Percentiles rank a stretch among this genome's conserved stretches.
phyloP scores from a whole-genome alignment of 2,797 vertebrate species.

The Xerus rutilus region DNA sequence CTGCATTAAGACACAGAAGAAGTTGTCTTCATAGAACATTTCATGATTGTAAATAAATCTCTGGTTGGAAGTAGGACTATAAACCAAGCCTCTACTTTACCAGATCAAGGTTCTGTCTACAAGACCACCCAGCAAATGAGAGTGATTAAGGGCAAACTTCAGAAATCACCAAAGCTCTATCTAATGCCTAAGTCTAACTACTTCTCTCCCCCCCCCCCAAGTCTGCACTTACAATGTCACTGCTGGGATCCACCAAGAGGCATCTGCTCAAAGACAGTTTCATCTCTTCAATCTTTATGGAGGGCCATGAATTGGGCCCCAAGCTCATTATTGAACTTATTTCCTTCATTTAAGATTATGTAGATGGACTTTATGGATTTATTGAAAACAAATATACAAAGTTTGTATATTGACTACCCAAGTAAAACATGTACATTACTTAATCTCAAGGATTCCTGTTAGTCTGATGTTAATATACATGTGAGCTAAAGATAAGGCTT shows the following conservation, averaged over 20 bases:
- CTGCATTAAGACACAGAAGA: not conserved
- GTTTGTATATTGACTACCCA: not conserved
- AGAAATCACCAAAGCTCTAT: not conserved
- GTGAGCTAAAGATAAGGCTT: not conserved
- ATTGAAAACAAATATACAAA: not conserved
- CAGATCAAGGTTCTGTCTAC: not conserved
- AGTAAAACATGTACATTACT: not conserved
- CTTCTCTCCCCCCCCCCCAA: not conserved
- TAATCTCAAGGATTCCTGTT: constrained; percentile 16
- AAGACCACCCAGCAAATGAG: not conserved
- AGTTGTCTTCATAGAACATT: not conserved
- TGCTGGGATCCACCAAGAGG: not conserved
- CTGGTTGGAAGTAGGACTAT: not conserved
- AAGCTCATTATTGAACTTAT: not conserved
- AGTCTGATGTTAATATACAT: not conserved
- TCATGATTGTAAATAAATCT: not conserved
- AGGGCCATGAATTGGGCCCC: not conserved
- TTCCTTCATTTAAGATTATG: not conserved
- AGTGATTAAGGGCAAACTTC: not conserved
- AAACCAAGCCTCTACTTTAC: not conserved
- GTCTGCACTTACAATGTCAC: not conserved
- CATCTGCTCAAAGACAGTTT: not conserved
- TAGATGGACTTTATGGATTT: not conserved
- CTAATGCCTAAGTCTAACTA: not conserved
- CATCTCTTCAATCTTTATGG: not conserved